Conservation (phyloP, 1,140 invertebrate genomes). For the Aculops lycopersici region DNA sequence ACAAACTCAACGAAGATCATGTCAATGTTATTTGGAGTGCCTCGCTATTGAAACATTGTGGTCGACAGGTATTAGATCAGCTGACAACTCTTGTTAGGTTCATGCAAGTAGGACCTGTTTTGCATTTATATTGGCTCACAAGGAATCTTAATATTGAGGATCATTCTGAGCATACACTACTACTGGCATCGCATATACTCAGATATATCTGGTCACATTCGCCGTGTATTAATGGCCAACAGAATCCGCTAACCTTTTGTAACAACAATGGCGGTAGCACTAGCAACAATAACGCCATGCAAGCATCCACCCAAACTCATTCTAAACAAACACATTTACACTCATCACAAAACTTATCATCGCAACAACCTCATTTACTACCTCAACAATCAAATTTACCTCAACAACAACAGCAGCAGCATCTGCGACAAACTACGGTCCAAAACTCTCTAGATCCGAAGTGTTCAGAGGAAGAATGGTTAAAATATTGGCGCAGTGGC, state of each 20-base stretch:
- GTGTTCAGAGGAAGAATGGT: no score
- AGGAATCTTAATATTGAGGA: constrained; percentile 51
- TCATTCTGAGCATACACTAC: constrained; percentile 69
- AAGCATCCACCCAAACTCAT: no score
- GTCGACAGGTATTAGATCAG: constrained; percentile 62
- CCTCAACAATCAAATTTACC: no score
- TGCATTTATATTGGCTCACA: constrained; percentile 50
- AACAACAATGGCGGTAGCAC: not conserved
- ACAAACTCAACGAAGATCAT: constrained; percentile 63
- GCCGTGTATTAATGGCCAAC: constrained; percentile 2
- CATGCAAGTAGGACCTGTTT: constrained; percentile 44
- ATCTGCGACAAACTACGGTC: no score
- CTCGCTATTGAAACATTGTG: constrained; percentile 68
- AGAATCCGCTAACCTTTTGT: not conserved
- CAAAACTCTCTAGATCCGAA: no score
- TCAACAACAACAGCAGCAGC: no score
- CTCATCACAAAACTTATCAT: no score
- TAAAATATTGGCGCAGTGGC: no score
- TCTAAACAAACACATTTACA: no score
- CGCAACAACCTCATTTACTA: no score
- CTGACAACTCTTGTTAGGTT: constrained; percentile 60
- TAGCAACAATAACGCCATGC: not conserved
- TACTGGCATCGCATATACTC: constrained; percentile 49
- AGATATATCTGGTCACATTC: constrained; percentile 55
- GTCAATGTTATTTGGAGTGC: constrained; percentile 74